Evolutionary conservation across 2,797 vertebrate genomes (phyloP).

Genomic region (Bovichtus diacanthus): DNA sequence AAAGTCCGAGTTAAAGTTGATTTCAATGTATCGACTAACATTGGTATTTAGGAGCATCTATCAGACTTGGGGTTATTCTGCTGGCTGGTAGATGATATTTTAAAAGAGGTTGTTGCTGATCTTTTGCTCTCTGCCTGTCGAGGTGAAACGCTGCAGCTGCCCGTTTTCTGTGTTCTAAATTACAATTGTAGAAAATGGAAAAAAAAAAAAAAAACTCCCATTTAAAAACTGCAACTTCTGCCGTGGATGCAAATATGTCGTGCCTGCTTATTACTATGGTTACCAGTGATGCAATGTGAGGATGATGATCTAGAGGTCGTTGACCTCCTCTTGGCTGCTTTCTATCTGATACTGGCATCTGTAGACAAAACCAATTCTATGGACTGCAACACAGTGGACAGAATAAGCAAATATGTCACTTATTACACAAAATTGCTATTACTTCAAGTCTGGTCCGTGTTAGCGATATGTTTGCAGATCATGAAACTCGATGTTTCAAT

Average conservation of each 20-base stretch:
- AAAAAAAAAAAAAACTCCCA: not conserved
- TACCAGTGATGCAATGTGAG: not conserved
- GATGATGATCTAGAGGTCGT: constrained; percentile 1
- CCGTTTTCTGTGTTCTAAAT: not conserved
- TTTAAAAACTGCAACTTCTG: not conserved
- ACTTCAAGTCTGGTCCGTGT: not conserved
- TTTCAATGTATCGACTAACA: not conserved
- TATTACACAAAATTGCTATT: not conserved
- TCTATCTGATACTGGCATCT: not conserved
- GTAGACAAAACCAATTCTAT: not conserved
- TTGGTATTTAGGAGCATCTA: not conserved
- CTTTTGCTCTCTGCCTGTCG: constrained; percentile 1
- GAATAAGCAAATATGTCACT: not conserved
- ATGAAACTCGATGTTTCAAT: not conserved
- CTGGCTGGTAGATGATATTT: not conserved
- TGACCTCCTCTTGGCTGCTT: not conserved
- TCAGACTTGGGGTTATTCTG: not conserved
- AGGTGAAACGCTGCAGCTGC: not conserved
- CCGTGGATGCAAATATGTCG: not conserved
- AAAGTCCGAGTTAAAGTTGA: not conserved
- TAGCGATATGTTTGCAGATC: not conserved
- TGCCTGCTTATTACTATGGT: not conserved
- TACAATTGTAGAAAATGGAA: fast-evolving
- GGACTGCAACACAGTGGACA: not conserved
- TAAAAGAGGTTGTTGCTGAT: not conserved